Percentiles rank a stretch among this genome's conserved stretches.
Evolutionary conservation across 92 coral and sea anemone species (phyloP).

Genomic region (Phenganax marumi): DNA sequence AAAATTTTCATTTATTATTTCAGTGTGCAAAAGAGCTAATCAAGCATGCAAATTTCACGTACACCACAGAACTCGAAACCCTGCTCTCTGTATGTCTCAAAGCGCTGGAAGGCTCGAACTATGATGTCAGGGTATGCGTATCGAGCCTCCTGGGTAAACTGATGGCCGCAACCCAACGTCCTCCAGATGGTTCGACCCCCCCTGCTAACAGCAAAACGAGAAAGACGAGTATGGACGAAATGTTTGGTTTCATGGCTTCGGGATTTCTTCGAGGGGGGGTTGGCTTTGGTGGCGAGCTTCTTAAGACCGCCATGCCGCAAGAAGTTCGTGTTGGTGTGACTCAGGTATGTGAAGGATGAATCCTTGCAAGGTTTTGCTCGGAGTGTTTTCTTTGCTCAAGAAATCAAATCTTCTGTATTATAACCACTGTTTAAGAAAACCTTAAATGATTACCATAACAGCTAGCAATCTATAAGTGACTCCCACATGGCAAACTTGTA

Average conservation of each 20-base stretch:
- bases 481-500: no score
- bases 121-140: slow-evolving; percentile 93
- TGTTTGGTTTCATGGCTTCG: slow-evolving; percentile 82
- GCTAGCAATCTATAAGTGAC: no score
- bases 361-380: background rate
- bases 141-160: slow-evolving; percentile 83
- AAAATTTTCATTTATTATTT: background rate
- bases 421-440: no score
- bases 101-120: slow-evolving; percentile 90
- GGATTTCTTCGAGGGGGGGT: slow-evolving; percentile 96
- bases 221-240: slow-evolving; percentile 75
- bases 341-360: slow-evolving; percentile 60
- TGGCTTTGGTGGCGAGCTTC: slow-evolving; percentile 97
- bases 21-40: slow-evolving; percentile 89
- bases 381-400: background rate
- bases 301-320: slow-evolving; percentile 81
- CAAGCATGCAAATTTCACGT: slow-evolving; percentile 84
- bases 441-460: no score
- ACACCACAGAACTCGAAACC: slow-evolving; percentile 81
- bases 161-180: slow-evolving; percentile 87
- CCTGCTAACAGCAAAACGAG: slow-evolving; percentile 61
- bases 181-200: slow-evolving; percentile 49
- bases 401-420: background rate
- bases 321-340: slow-evolving; percentile 99
- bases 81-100: slow-evolving; percentile 82